A percentile compares a stretch with the other conserved stretches of the same genome.
phyloP scores from a whole-genome alignment of 2,888 invertebrate genomes.

The Adelphocoris suturalis region DNA sequence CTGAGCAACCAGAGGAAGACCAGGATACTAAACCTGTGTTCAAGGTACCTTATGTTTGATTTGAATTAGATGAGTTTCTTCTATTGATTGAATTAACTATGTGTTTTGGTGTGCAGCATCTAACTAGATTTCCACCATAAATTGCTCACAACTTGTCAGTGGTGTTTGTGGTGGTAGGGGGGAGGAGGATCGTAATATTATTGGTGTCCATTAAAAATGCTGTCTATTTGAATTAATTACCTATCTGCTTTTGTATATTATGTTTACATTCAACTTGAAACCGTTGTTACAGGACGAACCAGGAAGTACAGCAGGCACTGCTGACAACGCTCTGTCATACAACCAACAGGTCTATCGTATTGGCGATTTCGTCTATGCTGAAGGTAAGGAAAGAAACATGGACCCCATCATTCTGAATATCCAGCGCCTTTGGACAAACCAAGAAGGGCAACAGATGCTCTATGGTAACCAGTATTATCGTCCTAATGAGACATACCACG shows the following conservation, averaged over 20 bases:
- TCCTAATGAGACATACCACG: constrained; percentile 97
- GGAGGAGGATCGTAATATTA: no score
- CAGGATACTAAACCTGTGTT: constrained; percentile 69
- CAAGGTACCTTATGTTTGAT: constrained; percentile 30
- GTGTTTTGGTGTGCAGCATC: no score
- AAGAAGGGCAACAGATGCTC: constrained; percentile 87
- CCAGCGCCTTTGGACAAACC: constrained; percentile 93
- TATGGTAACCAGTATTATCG: constrained; percentile 95
- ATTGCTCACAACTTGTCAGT: no score
- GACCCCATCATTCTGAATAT: constrained; percentile 91
- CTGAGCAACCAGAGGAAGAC: constrained; percentile 80
- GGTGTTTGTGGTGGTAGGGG: no score
- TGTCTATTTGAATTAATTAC: no score
- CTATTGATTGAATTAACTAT: no score
- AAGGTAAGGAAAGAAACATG: constrained; percentile 83
- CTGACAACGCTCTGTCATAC: constrained; percentile 83
- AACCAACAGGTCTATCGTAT: constrained; percentile 84
- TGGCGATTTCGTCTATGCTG: constrained; percentile 86
- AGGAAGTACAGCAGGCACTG: constrained; percentile 78
- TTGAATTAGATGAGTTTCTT: no score
- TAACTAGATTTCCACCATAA: no score
- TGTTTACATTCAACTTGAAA: no score
- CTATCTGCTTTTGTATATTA: no score
- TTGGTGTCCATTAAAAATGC: no score
- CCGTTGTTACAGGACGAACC: constrained; percentile 75